These are phyloP conservation scores for Xestia ashworthii DNA, from an alignment of 2,888 invertebrate genomes.

Conservation along the genomic window DNA sequence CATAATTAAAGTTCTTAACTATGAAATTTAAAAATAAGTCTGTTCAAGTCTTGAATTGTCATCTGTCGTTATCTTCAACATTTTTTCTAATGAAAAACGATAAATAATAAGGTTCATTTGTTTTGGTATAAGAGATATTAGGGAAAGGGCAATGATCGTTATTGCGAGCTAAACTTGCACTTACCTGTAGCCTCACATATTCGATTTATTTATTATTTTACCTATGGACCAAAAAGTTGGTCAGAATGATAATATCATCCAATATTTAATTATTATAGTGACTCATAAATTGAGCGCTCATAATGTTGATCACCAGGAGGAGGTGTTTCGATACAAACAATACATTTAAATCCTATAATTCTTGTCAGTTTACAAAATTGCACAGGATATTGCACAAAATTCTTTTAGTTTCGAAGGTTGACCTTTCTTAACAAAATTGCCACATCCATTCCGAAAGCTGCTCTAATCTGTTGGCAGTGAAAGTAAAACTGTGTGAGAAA, in stretches of 20 bases:
- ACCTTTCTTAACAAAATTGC: slow-evolving; percentile 50
- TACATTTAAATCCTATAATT: background rate
- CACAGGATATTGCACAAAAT: slow-evolving; percentile 49
- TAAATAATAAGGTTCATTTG: too few relatives aligned
- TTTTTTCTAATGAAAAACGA: too few relatives aligned
- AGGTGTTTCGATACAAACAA: background rate
- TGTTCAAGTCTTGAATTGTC: too few relatives aligned
- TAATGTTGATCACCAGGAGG: background rate
- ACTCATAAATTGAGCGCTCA: background rate
- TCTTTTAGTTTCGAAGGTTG: slow-evolving; percentile 19
- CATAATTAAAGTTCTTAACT: too few relatives aligned
- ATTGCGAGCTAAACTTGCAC: too few relatives aligned
- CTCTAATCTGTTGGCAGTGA: slow-evolving; percentile 55
- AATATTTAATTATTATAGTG: background rate
- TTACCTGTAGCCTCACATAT: too few relatives aligned
- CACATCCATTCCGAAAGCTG: slow-evolving; percentile 51
- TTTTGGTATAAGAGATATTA: too few relatives aligned
- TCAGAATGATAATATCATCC: background rate
- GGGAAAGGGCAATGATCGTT: too few relatives aligned
- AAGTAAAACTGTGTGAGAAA: slow-evolving; percentile 58
- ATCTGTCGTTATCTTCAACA: too few relatives aligned
- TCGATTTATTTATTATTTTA: background rate
- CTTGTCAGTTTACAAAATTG: background rate
- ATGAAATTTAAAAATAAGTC: too few relatives aligned
- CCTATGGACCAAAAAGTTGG: background rate